A percentile compares a stretch with the other conserved stretches of the same genome.
phyloP scores from a whole-genome alignment of 2,797 vertebrate genomes.

The Etheostoma nigrum region DNA sequence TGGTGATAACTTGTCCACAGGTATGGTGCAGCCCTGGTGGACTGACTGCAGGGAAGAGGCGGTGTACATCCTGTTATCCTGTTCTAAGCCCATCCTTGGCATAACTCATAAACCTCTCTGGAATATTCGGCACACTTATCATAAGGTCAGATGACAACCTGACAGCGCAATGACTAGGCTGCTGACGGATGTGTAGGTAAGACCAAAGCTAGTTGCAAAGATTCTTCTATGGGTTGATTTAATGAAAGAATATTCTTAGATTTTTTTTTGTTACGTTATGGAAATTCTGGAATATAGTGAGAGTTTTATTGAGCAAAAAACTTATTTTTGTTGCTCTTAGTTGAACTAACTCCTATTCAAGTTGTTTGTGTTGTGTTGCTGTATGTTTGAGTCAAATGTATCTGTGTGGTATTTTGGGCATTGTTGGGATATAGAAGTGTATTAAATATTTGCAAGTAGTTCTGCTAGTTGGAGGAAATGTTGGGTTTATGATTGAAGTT shows the following conservation, averaged over 20 bases:
- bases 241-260: neutral
- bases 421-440: neutral
- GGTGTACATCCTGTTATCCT: neutral
- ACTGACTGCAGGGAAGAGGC: neutral
- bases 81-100: neutral
- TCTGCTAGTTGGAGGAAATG: neutral
- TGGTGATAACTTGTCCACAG: neutral
- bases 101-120: neutral
- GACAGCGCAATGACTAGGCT: neutral
- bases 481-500: neutral
- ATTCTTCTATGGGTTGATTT: neutral
- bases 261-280: neutral
- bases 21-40: neutral
- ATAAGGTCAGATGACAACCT: neutral
- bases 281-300: neutral
- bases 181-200: conserved; percentile 5
- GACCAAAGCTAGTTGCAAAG: neutral
- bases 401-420: conserved; percentile 12
- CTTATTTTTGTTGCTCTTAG: neutral
- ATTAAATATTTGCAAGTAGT: neutral
- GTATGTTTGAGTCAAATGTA: neutral
- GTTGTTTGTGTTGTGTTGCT: too few relatives aligned
- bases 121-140: neutral
- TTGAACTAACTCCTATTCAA: neutral
- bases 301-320: neutral